Conservation (phyloP, 2,797 vertebrate species). For the Lophotriccus pileatus region DNA sequence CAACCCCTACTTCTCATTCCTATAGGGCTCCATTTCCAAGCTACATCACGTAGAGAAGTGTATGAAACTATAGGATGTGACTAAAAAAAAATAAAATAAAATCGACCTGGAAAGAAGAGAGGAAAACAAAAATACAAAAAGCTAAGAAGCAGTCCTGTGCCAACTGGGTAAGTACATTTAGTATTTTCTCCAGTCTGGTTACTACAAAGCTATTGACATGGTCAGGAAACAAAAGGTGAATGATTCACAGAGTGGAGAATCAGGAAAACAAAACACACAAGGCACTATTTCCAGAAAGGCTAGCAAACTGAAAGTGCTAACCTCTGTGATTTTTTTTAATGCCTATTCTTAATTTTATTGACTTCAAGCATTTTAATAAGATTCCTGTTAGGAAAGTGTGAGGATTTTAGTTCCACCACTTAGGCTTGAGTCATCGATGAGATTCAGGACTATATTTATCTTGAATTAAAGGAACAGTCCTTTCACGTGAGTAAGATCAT, state of each 20-base stretch:
- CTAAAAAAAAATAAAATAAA: background rate
- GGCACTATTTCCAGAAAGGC: background rate
- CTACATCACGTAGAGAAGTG: background rate
- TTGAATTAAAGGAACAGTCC: background rate
- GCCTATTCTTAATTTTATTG: background rate
- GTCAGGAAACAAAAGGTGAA: background rate
- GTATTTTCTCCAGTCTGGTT: background rate
- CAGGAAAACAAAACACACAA: background rate
- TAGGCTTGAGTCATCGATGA: background rate
- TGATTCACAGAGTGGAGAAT: background rate
- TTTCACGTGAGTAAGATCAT: background rate
- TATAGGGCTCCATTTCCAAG: background rate
- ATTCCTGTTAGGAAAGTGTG: background rate
- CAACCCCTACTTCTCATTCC: background rate
- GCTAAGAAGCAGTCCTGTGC: background rate
- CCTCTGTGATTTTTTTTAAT: fast-evolving
- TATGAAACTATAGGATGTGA: background rate
- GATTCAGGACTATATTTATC: background rate
- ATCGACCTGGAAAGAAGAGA: background rate
- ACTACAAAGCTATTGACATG: background rate
- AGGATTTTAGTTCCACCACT: background rate
- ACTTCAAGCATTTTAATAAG: background rate
- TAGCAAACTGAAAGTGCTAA: background rate
- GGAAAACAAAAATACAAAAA: background rate
- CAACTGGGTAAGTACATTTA: background rate